Evolutionary conservation across 2,113 vertebrate genomes (phyloP).

Genomic region (Myrmecobius fasciatus): DNA sequence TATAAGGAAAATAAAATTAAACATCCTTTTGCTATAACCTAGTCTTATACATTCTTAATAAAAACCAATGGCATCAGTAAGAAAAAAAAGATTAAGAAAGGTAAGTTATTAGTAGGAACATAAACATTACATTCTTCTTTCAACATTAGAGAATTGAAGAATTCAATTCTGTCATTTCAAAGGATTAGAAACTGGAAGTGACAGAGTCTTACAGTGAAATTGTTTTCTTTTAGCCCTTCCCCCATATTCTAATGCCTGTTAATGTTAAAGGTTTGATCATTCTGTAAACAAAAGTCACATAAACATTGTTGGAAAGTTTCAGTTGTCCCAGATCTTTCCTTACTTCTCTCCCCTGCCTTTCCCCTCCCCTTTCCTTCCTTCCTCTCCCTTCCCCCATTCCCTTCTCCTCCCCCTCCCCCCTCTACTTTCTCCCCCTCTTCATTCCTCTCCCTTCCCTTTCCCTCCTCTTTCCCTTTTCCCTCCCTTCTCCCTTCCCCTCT

Average conservation of each 20-base stretch:
- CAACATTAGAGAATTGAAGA: neutral
- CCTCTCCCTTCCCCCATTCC: too few species aligned
- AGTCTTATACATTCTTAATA: slow-evolving; percentile 14
- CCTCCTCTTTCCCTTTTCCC: too few species aligned
- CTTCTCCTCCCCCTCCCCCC: too few species aligned
- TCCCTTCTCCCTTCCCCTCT: too few species aligned
- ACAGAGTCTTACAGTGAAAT: neutral
- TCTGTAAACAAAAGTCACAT: neutral
- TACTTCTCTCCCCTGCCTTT: rapidly evolving
- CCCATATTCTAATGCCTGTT: neutral
- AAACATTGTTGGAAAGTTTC: neutral
- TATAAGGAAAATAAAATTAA: neutral
- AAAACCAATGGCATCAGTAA: neutral
- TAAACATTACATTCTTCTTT: neutral
- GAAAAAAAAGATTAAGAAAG: neutral
- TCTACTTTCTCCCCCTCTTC: too few species aligned
- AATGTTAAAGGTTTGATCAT: slow-evolving; percentile 1
- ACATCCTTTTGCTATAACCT: neutral
- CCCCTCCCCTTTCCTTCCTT: too few species aligned
- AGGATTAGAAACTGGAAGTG: neutral
- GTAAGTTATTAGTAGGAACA: neutral
- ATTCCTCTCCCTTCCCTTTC: too few species aligned
- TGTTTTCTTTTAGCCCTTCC: neutral
- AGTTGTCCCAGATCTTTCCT: neutral
- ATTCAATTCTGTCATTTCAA: neutral